These are phyloP conservation scores for Ellobium chinense DNA, from an alignment of 2,888 invertebrate genomes.

Conservation along the genomic window DNA sequence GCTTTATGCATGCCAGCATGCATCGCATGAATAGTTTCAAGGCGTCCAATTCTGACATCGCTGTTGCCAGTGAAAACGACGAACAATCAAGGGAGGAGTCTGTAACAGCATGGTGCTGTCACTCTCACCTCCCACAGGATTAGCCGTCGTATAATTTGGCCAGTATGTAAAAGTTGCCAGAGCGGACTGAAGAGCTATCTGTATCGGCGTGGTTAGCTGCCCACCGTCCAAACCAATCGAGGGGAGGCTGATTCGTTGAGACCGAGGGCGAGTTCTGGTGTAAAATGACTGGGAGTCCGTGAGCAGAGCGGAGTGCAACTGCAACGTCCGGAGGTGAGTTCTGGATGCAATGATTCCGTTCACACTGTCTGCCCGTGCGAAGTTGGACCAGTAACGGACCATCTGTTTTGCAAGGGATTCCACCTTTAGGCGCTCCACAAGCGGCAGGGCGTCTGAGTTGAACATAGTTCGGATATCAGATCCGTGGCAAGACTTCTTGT, in stretches of 20 bases:
- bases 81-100: background rate
- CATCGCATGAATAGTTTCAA: too few species aligned
- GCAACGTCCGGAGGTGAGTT: conserved; percentile 4
- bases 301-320: conserved; percentile 1
- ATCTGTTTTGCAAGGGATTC: conserved; percentile 51
- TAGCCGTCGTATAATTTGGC: background rate
- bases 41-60: background rate
- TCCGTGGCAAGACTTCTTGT: conserved; percentile 60
- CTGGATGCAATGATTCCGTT: conserved; percentile 2
- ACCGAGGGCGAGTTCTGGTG: background rate
- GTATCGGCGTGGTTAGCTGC: background rate
- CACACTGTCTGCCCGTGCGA: conserved; percentile 50
- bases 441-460: conserved; percentile 49
- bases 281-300: background rate
- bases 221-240: background rate
- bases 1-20: too few species aligned
- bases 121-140: background rate
- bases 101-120: conserved; percentile 14
- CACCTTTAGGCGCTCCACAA: conserved; percentile 48
- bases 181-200: background rate
- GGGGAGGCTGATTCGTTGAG: conserved; percentile 1
- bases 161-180: conserved; percentile 12
- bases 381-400: conserved; percentile 65
- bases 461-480: conserved; percentile 60
- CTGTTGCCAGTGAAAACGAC: background rate